phyloP scores from a whole-genome alignment of 92 coral and sea anemone species.

The Pocillopora meandrina region DNA sequence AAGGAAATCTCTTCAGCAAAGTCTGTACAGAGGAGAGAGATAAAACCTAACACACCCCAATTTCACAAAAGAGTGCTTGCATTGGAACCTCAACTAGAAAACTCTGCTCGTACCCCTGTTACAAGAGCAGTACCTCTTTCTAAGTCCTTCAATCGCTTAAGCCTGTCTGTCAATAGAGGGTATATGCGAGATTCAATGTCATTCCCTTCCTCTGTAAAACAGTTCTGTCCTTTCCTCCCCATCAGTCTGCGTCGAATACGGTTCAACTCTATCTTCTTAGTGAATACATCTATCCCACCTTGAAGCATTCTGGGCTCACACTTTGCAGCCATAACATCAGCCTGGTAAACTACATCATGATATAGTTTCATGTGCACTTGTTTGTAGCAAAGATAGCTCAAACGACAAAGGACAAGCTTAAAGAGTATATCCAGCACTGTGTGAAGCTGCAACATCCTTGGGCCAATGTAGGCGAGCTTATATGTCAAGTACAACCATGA shows the following conservation, averaged over 20 bases:
- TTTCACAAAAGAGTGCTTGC: too few relatives aligned
- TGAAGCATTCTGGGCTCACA: conserved; percentile 59
- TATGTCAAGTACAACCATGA: conserved; percentile 79
- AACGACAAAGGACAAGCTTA: conserved; percentile 68
- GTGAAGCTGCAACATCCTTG: conserved; percentile 49
- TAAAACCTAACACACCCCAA: too few relatives aligned
- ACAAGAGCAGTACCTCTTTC: not conserved
- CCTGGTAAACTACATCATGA: conserved; percentile 62
- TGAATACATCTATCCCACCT: conserved; percentile 73
- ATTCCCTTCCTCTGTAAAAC: conserved; percentile 78
- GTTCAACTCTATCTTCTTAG: conserved; percentile 75
- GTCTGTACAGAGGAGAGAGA: too few relatives aligned
- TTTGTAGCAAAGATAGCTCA: conserved; percentile 71
- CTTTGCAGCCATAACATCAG: conserved; percentile 70
- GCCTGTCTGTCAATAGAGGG: conserved; percentile 70
- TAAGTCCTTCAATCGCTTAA: conserved; percentile 53
- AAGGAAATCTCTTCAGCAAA: too few relatives aligned
- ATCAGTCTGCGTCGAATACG: conserved; percentile 65
- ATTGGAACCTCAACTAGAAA: too few relatives aligned
- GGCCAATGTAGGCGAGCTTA: conserved; percentile 60
- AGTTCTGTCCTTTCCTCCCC: conserved; percentile 61
- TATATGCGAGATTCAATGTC: conserved; percentile 61
- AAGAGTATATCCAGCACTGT: conserved; percentile 58
- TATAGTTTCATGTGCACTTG: conserved; percentile 49
- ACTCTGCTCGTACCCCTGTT: not conserved